Evolutionary conservation across 2,888 invertebrate species (phyloP), one percentile per base, ranked within the genome.

Genomic region (Clusia tigrina): DNA sequence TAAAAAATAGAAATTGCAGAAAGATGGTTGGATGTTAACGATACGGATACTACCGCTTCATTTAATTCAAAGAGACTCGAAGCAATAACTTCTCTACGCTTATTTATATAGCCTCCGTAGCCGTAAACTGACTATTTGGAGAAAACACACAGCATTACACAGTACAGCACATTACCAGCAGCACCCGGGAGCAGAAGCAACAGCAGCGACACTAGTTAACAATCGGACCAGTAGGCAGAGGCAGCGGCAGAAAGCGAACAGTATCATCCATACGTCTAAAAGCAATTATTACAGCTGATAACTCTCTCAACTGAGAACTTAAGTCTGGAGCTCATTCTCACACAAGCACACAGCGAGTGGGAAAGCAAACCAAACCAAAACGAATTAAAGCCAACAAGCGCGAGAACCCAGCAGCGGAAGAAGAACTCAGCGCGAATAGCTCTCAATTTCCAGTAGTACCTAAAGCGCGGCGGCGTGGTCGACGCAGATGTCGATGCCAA

Each of bases 41-140:
- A 15, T n/a, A n/a, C 54, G 81, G 81, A 80, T 81, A 81, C 81
- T 79, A 82, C 82, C 82, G 82, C 81, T 82, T 83, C 82, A 81
- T 83, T 79, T 79, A 82, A 81, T 82, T 83, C 79, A 82, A 82
- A 83, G 83, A 83, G 83, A 84, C 82, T 83, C 82, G 82, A 75
- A 80, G 80, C 79, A 81, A 81, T 82, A 80, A 79, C 81, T 80
- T 80, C 80, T 81, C 81, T 78, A 81, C 81, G 82, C 81, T 81
- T 83, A 83, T 83, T 83, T 83, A 82, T 83, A 84, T 83, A 84
- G 83, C 83, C 83, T 84, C 80, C 81, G 83, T 76, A 73, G 79
- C 80, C 81, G 83, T 76, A 73, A 78, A 71, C 79, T 79, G 78
- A 78, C 78, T 74, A 73, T 78, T 79, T 78, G 72, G 73, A 76